Evolutionary conservation across 2,888 invertebrate genomes (phyloP), one percentile per base, ranked within the genome.

Genomic region (Aphidius colemani): DNA sequence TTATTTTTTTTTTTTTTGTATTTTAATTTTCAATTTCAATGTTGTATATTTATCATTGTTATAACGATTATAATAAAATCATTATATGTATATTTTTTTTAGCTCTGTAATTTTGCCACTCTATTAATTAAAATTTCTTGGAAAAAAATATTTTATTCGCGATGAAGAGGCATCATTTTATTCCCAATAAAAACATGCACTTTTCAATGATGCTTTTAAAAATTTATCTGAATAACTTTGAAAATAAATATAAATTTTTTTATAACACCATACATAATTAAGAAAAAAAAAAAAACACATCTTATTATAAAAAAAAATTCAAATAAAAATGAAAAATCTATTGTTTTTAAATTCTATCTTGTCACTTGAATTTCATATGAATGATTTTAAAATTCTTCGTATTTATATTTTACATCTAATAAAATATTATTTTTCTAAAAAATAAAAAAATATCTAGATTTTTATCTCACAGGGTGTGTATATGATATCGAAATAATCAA

Each of bases 81-180:
- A 18, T 18, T 18, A 18, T 18, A 18, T 18, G 13, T 18, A 18
- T 18, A n/a, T 18, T 18, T 18, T 13, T 18, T 18, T 10, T 40
- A 55, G 44, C 60, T 59, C 65, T 64, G 70, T 67, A 68, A 69
- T 70, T 75, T 75, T 77, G 76, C 75, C 77, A 74, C 77, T 77
- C 74, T 72, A 77, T 77, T 75, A 77, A 77, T 77, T 77, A 77
- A 70, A 69, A 66, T 67, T 66, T 67, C 68, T 63, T 64, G 65
- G 65, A 65, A 65, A 65, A 51, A 65, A 57, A 53, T 61, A 53
- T 53, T 0, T 48, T 10, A 39, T 46, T 39, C 30, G 1, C 30
- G 10, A 39, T 48, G 30, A 46, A 7, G 11, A 11, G 13, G 2
- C 13, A 18, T 18, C 13, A 30, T 30, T 30, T 30, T 30, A 30